A percentile compares a stretch with the other conserved stretches of the same genome.
Evolutionary conservation across 2,113 vertebrate species (phyloP).

Genomic region (Amphiprion ocellaris): DNA sequence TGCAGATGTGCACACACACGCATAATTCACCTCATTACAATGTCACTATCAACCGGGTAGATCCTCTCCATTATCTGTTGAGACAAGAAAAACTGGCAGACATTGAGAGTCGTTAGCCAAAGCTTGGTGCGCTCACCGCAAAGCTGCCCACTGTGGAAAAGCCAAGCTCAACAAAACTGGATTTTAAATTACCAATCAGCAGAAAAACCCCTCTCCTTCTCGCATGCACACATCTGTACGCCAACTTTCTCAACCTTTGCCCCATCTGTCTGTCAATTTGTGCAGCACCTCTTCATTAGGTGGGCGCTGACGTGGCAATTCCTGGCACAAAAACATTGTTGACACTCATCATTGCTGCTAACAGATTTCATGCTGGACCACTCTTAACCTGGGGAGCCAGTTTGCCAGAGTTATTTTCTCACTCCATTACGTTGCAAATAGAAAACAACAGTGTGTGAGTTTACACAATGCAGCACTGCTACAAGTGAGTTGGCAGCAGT

Average conservation of each 20-base stretch:
- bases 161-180: slow-evolving; percentile 53
- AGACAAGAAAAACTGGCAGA: slow-evolving; percentile 19
- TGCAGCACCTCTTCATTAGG: slow-evolving; percentile 63
- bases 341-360: slow-evolving; percentile 49
- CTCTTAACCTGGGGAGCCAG: slow-evolving; percentile 38
- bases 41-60: slow-evolving; percentile 32
- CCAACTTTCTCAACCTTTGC: slow-evolving; percentile 45
- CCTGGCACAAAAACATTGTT: slow-evolving; percentile 21
- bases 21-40: slow-evolving; percentile 37
- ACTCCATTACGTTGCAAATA: slow-evolving; percentile 52
- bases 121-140: slow-evolving; percentile 5
- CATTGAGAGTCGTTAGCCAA: slow-evolving; percentile 35
- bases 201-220: slow-evolving; percentile 12
- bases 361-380: slow-evolving; percentile 43
- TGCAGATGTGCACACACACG: slow-evolving; percentile 42
- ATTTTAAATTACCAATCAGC: slow-evolving; percentile 67
- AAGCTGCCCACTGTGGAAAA: slow-evolving; percentile 14
- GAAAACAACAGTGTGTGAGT: slow-evolving; percentile 51
- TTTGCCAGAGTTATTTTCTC: slow-evolving; percentile 55
- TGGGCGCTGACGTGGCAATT: slow-evolving; percentile 48
- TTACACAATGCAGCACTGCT: slow-evolving; percentile 19
- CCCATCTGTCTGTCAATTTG: slow-evolving; percentile 51
- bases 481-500: slow-evolving; percentile 51
- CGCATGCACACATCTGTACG: slow-evolving; percentile 34
- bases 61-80: slow-evolving; percentile 15